phyloP scores from a whole-genome alignment of 2,888 invertebrate species.

The Drosophila pseudotakahashii region DNA sequence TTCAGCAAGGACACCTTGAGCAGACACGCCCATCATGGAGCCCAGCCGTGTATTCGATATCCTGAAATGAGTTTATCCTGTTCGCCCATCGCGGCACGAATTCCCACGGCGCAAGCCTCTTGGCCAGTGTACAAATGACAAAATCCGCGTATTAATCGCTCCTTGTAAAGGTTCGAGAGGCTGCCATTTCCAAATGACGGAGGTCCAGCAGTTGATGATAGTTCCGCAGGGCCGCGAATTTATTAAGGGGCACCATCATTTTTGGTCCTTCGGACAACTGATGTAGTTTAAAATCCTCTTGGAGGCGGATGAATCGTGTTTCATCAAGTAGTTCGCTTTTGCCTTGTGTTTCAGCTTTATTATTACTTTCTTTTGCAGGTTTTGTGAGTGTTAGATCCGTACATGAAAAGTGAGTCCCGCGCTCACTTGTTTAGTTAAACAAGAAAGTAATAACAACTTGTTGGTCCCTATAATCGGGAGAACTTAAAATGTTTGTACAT shows the following conservation, averaged over 20 bases:
- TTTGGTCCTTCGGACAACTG: constrained; percentile 93
- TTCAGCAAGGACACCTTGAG: constrained; percentile 92
- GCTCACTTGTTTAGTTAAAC: not conserved
- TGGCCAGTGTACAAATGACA: constrained; percentile 98
- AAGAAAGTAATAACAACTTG: not conserved
- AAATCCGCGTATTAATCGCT: constrained; percentile 91
- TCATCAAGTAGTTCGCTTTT: not conserved
- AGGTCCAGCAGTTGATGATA: constrained; percentile 86
- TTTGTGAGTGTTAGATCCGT: not conserved
- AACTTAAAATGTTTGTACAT: too few species aligned
- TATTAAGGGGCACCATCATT: constrained; percentile 88
- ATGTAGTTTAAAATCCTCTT: constrained; percentile 89
- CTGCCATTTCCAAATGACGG: constrained; percentile 95
- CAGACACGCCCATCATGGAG: constrained; percentile 94
- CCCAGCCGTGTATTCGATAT: constrained; percentile 98
- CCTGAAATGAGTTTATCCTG: constrained; percentile 97
- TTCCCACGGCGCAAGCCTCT: constrained; percentile 89
- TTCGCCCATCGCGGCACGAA: constrained; percentile 92
- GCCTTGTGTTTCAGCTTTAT: not conserved
- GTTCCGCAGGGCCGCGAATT: constrained; percentile 92
- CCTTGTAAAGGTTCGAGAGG: constrained; percentile 97
- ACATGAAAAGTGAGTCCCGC: not conserved
- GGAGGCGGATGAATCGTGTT: constrained; percentile 26
- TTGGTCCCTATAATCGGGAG: too few species aligned
- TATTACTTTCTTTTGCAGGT: not conserved